These are phyloP conservation scores for Heliconius erato DNA, from an alignment of 2,888 invertebrate genomes.

Conservation along the genomic window DNA sequence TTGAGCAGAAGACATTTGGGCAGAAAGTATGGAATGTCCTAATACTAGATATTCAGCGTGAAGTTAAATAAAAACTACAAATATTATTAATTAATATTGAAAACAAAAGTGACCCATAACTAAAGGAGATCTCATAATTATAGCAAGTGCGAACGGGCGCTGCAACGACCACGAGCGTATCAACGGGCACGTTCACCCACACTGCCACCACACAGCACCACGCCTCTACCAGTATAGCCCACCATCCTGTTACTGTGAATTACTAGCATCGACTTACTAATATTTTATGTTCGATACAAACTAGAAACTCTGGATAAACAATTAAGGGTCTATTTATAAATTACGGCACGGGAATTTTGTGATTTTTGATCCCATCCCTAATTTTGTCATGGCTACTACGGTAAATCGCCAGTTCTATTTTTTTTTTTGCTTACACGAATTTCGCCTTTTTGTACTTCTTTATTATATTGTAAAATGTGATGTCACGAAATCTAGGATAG, in stretches of 20 bases:
- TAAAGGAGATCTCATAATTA: slow-evolving; percentile 20
- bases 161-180: slow-evolving; percentile 56
- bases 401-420: neutral
- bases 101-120: neutral
- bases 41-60: too few relatives aligned
- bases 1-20: too few relatives aligned
- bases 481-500: neutral
- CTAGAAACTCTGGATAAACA: slow-evolving; percentile 14
- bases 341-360: neutral
- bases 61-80: too few relatives aligned
- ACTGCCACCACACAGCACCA: slow-evolving; percentile 66
- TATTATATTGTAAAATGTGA: neutral
- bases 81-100: too few relatives aligned
- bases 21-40: too few relatives aligned
- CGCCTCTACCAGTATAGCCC: slow-evolving; percentile 67
- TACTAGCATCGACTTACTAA: slow-evolving; percentile 67
- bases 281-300: neutral
- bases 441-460: neutral
- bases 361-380: neutral
- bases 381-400: neutral
- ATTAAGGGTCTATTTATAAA: neutral
- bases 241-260: slow-evolving; percentile 82
- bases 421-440: neutral
- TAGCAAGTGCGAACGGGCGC: slow-evolving; percentile 70
- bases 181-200: slow-evolving; percentile 67